A percentile compares a stretch with the other conserved stretches of the same genome.
phyloP scores from a whole-genome alignment of 2,888 invertebrate genomes.

The Campaea margaritaria region DNA sequence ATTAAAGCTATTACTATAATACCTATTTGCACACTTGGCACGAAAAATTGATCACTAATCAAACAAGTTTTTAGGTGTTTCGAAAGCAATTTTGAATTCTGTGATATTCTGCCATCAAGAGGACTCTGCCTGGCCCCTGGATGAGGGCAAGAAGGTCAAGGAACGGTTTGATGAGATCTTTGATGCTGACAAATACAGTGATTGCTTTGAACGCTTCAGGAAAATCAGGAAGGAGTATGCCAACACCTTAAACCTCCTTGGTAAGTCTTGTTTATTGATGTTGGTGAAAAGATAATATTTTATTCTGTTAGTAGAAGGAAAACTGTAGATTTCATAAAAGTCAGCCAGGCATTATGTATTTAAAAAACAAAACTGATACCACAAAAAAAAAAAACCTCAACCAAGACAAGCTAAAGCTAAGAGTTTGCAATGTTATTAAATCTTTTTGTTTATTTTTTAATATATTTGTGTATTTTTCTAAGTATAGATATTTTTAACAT shows the following conservation, averaged over 20 bases:
- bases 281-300: too few relatives aligned
- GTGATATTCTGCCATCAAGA: conserved; percentile 99
- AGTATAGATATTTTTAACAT: too few relatives aligned
- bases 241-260: conserved; percentile 80
- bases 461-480: too few relatives aligned
- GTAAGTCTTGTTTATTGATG: conserved; percentile 58
- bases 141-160: conserved; percentile 96
- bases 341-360: too few relatives aligned
- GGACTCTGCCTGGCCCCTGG: conserved; percentile 98
- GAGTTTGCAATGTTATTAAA: too few relatives aligned
- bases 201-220: conserved; percentile 91
- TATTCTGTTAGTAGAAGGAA: too few relatives aligned
- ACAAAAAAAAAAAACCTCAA: too few relatives aligned
- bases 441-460: too few relatives aligned
- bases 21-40: background rate
- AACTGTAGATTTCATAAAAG: too few relatives aligned
- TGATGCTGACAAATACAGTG: conserved; percentile 96
- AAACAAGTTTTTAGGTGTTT: conserved; percentile 88
- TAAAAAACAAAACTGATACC: too few relatives aligned
- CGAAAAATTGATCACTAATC: background rate
- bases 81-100: conserved; percentile 96
- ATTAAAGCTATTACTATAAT: too few relatives aligned
- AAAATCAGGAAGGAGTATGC: conserved; percentile 88
- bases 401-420: too few relatives aligned
- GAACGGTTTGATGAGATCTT: conserved; percentile 99